Evolutionary conservation across 2,797 vertebrate genomes (phyloP), one percentile per base, ranked within the genome.

Genomic region (Gobionotothen gibberifrons): DNA sequence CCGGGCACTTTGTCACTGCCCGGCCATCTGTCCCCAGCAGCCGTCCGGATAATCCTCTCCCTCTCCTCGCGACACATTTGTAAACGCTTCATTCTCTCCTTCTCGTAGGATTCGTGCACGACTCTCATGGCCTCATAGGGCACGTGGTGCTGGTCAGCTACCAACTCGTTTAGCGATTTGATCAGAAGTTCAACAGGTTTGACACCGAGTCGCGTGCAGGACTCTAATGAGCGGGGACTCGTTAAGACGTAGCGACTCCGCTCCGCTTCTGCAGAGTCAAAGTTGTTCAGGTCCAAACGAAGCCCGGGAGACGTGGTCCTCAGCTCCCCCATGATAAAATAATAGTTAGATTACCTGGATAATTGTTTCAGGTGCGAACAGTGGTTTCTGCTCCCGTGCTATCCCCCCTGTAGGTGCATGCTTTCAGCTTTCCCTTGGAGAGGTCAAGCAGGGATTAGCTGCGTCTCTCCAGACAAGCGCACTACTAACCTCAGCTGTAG

Each of bases 21-120:
- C 0, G 83, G 55, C 60, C 59, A 70, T 76, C 70, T 84, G 57
- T 63, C 47, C 17, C 44, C 73, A 0, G 40, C 74, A 0, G 43
- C 56, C 8, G 75, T 76, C 62, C 84, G 78, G 44, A 90, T 87
- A 82, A 94, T 87, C 74, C 82, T 88, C 65, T 84, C 74, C 83
- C 89, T 87, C 83, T 94, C 92, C 60, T 87, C 81, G 36, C 84
- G 79, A 58, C 92, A 94, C 81, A 85, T 68, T 52, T 79, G 73
- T 22, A 95, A 64, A 69, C 79, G 84, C 73, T 71, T 91, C 42
- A 57, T 66, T 16, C 93, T 88, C 63, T 93, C 91, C 68, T 74
- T 93, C 69, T 94, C 91, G 16, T 94, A 90, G 26, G 91, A 85
- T 36, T 95, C 92, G 6, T 94, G 93, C 80, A 95, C 68, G 0